phyloP scores from a whole-genome alignment of 2,888 invertebrate species.

The Meandrusa payeni region DNA sequence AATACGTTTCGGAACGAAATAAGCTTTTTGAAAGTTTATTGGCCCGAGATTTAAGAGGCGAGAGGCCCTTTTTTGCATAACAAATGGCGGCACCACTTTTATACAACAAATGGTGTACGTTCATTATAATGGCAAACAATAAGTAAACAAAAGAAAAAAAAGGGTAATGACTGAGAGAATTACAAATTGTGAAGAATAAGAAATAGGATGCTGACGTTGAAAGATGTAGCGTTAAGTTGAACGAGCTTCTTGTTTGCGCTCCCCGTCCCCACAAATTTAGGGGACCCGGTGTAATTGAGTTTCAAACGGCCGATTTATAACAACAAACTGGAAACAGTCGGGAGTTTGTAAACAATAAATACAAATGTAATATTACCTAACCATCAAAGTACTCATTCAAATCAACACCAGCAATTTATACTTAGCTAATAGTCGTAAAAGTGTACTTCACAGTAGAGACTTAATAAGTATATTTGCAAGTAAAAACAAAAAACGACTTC shows the following conservation, averaged over 20 bases:
- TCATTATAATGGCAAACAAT: constrained; percentile 13
- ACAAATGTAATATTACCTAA: constrained; percentile 7
- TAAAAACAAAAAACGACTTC: too few species aligned
- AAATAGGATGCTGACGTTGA: constrained; percentile 20
- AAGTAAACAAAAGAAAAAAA: constrained; percentile 20
- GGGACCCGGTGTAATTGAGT: constrained; percentile 21
- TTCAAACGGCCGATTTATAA: constrained; percentile 19
- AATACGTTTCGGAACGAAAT: too few species aligned
- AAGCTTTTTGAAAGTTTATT: constrained; percentile 2
- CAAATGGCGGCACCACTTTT: constrained; percentile 12
- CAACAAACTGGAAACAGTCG: constrained; percentile 2
- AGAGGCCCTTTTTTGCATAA: constrained; percentile 9
- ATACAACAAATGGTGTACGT: constrained; percentile 13
- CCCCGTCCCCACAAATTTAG: constrained; percentile 16
- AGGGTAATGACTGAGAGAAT: constrained; percentile 15
- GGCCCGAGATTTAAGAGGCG: neutral
- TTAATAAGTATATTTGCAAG: too few species aligned
- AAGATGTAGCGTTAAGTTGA: constrained; percentile 22
- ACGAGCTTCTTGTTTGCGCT: constrained; percentile 22
- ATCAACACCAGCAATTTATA: too few species aligned
- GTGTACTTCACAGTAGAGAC: too few species aligned
- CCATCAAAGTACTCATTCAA: constrained; percentile 2
- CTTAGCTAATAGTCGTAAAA: too few species aligned
- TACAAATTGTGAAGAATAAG: constrained; percentile 22
- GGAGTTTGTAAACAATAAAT: constrained; percentile 2